These are phyloP conservation scores for Amniataba percoides DNA, from an alignment of 2,797 vertebrate species.

Conservation along the genomic window DNA sequence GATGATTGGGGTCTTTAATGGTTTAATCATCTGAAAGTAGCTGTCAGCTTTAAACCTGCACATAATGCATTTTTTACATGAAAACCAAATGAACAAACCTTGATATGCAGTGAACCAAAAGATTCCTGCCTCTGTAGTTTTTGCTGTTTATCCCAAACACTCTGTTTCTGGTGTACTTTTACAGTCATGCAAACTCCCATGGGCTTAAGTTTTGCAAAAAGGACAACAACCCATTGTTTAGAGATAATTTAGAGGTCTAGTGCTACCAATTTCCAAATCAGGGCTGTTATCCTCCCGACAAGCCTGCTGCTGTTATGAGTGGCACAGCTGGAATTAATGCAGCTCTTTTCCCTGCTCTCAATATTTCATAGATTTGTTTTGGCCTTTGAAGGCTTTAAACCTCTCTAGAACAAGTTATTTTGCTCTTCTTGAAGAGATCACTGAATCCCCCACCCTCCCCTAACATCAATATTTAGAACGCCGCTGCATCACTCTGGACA, in stretches of 20 bases:
- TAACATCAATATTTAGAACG: constrained; percentile 79
- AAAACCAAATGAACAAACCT: not conserved
- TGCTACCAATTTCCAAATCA: constrained; percentile 42
- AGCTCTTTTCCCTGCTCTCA: constrained; percentile 48
- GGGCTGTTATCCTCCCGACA: constrained; percentile 41
- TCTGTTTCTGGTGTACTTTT: not conserved
- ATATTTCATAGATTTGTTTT: constrained; percentile 75
- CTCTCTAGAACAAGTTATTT: constrained; percentile 60
- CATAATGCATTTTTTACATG: not conserved
- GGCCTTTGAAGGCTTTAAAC: constrained; percentile 64
- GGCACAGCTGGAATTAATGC: constrained; percentile 37
- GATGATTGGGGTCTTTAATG: not conserved
- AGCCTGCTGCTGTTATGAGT: constrained; percentile 31
- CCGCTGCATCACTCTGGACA: constrained; percentile 66
- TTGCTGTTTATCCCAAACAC: not conserved
- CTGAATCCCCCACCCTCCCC: constrained; percentile 34
- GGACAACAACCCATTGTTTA: constrained; percentile 35
- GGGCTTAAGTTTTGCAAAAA: constrained; percentile 21
- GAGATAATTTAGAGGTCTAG: constrained; percentile 35
- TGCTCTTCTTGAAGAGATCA: constrained; percentile 50
- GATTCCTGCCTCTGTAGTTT: not conserved
- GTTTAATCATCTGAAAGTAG: not conserved
- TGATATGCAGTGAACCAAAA: not conserved
- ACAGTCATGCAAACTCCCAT: not conserved
- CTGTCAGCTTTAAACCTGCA: not conserved